Conservation (phyloP, 2,113 vertebrate genomes). For the Neotoma lepida region DNA sequence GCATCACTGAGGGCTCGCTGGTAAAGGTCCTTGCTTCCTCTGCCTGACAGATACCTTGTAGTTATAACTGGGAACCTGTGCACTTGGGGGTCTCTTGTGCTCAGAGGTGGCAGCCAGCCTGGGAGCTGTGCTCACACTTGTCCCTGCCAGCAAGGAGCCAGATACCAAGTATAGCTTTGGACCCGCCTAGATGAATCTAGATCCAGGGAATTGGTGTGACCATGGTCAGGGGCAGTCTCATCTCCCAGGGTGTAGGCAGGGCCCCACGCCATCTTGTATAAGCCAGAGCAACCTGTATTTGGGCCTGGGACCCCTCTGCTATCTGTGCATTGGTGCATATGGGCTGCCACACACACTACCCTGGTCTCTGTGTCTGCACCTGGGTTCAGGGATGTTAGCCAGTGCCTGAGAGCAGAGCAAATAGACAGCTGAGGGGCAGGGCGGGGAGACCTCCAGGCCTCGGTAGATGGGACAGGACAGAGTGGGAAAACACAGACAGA, state of each 20-base stretch:
- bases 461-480: neutral
- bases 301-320: neutral
- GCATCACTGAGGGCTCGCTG: neutral
- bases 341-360: neutral
- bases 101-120: neutral
- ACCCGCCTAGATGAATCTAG: too few species aligned
- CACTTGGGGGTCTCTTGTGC: neutral
- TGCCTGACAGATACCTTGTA: neutral
- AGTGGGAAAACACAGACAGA: neutral
- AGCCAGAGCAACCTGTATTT: neutral
- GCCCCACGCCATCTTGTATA: neutral
- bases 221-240: neutral
- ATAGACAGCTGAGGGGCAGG: neutral
- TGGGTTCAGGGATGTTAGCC: neutral
- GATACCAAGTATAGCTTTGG: too few species aligned
- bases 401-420: fast-evolving
- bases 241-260: neutral
- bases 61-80: neutral
- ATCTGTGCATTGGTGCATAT: neutral
- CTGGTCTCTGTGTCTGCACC: neutral
- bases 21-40: neutral
- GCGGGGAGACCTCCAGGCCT: neutral
- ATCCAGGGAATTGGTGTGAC: neutral
- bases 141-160: neutral
- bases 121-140: neutral